A percentile compares a stretch with the other conserved stretches of the same genome.
Evolutionary conservation across 1,140 invertebrate genomes (phyloP).

Genomic region (Leptinotarsa defecta): DNA sequence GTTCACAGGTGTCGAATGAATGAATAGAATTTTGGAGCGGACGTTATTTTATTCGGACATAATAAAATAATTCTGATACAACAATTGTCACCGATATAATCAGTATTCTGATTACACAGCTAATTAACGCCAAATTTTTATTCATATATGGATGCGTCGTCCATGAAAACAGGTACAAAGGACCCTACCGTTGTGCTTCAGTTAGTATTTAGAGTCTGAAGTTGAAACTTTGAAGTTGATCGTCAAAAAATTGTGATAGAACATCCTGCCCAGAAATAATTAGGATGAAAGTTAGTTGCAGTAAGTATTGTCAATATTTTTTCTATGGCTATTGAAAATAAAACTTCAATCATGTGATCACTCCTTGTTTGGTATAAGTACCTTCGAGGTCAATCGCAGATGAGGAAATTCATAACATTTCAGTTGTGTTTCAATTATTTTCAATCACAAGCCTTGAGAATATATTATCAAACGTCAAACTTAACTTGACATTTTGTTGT

Average conservation of each 20-base stretch:
- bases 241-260: not conserved
- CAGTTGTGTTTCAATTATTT: too few relatives aligned
- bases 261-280: too few relatives aligned
- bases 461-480: too few relatives aligned
- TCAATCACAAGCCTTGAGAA: too few relatives aligned
- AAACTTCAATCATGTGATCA: too few relatives aligned
- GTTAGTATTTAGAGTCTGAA: not conserved
- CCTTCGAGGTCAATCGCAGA: too few relatives aligned
- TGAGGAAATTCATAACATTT: too few relatives aligned
- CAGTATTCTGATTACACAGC: slow-evolving; percentile 3
- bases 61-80: not conserved
- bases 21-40: not conserved
- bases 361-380: too few relatives aligned
- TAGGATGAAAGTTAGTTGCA: too few relatives aligned
- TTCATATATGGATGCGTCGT: not conserved
- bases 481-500: too few relatives aligned
- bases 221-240: not conserved
- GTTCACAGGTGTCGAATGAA: not conserved
- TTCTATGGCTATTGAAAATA: too few relatives aligned
- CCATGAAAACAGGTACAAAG: not conserved
- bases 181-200: not conserved
- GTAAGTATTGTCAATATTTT: too few relatives aligned
- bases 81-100: not conserved
- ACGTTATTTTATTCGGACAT: not conserved
- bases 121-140: slow-evolving; percentile 9